Conservation (phyloP, 2,113 vertebrate genomes). For the Candoia aspera region DNA sequence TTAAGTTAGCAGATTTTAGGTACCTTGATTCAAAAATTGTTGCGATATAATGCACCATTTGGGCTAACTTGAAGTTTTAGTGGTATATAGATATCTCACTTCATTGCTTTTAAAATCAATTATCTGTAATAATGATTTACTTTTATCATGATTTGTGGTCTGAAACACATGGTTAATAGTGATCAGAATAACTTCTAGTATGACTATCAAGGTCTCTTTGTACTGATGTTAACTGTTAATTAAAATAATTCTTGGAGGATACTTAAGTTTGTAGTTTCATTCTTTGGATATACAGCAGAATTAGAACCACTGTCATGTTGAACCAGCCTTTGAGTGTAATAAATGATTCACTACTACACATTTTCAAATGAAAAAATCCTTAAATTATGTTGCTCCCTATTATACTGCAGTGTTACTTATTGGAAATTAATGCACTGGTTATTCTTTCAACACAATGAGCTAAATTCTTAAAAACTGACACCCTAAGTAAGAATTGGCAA, state of each 20-base stretch:
- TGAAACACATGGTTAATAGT: conserved; percentile 50
- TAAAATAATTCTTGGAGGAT: conserved; percentile 12
- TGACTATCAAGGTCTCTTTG: conserved; percentile 40
- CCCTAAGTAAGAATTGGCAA: neutral
- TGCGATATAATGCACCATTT: no score
- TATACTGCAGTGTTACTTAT: neutral
- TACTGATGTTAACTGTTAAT: conserved; percentile 50
- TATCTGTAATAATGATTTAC: conserved; percentile 38
- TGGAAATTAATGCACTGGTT: neutral
- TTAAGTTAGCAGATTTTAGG: no score
- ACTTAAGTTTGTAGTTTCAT: neutral
- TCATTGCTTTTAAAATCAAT: conserved; percentile 14
- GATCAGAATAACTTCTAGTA: conserved; percentile 29
- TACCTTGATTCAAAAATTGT: no score
- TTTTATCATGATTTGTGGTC: conserved; percentile 57
- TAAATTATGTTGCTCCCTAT: neutral
- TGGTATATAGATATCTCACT: neutral
- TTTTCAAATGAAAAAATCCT: neutral
- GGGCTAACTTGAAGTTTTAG: no score
- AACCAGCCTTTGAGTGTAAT: conserved; percentile 22
- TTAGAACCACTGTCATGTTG: neutral
- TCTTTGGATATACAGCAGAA: conserved; percentile 41
- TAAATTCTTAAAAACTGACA: neutral
- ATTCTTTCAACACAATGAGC: neutral
- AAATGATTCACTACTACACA: conserved; percentile 8